Evolutionary conservation across 2,797 vertebrate genomes (phyloP).

Genomic region (Anguilla marmorata): DNA sequence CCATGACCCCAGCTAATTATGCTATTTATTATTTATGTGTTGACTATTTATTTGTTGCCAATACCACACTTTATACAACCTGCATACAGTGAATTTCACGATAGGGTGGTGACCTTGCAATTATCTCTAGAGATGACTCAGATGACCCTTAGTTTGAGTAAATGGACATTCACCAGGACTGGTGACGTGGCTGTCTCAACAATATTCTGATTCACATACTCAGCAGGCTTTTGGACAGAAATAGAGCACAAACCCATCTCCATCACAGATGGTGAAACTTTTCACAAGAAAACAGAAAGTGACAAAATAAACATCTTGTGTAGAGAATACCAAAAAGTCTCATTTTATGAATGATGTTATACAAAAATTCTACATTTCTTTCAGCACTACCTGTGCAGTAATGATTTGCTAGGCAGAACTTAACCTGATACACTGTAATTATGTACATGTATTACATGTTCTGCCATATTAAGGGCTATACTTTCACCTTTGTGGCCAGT

Average conservation of each 20-base stretch:
- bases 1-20: conserved; percentile 1
- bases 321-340: background rate
- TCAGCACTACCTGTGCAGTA: background rate
- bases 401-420: background rate
- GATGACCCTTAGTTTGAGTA: background rate
- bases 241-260: conserved; percentile 14
- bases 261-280: conserved; percentile 28
- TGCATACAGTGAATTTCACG: background rate
- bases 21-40: background rate
- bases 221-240: conserved; percentile 2
- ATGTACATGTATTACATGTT: background rate
- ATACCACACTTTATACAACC: background rate
- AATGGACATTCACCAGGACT: conserved; percentile 15
- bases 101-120: background rate
- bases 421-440: background rate
- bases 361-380: background rate
- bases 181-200: background rate
- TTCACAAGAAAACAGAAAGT: conserved; percentile 13
- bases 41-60: conserved; percentile 7
- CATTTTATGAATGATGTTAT: conserved; percentile 8
- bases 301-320: conserved; percentile 3
- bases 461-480: background rate
- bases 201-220: conserved; percentile 20
- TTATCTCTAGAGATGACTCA: background rate
- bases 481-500: background rate